Conservation (phyloP, 2,113 vertebrate genomes). For the Holacanthus passer region DNA sequence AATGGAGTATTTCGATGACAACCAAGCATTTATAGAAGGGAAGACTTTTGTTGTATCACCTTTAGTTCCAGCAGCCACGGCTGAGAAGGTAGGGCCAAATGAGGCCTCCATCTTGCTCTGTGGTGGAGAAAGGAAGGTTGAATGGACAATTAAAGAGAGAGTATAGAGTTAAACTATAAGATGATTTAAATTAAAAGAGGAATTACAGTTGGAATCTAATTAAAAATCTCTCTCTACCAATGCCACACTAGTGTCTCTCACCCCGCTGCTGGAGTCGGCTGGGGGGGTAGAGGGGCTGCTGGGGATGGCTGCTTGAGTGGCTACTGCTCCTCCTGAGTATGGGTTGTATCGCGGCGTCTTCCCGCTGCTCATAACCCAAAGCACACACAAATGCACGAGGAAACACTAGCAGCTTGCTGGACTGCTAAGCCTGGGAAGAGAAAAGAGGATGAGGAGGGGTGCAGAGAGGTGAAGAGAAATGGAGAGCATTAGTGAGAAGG, state of each 20-base stretch:
- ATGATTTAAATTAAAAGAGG: background rate
- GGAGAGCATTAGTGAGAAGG: background rate
- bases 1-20: background rate
- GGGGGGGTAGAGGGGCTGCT: constrained; percentile 64
- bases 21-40: background rate
- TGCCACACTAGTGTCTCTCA: constrained; percentile 72
- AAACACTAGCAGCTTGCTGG: constrained; percentile 54
- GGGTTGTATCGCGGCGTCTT: constrained; percentile 84
- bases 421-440: constrained; percentile 71
- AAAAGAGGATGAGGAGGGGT: background rate
- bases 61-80: constrained; percentile 93
- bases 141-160: background rate
- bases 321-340: constrained; percentile 83
- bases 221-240: background rate
- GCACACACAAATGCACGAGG: constrained; percentile 59
- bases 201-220: background rate
- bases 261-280: constrained; percentile 83
- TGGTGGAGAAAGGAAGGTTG: constrained; percentile 7
- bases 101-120: constrained; percentile 96
- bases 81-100: constrained; percentile 92
- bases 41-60: constrained; percentile 77
- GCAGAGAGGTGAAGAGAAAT: background rate
- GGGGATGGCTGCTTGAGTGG: constrained; percentile 48
- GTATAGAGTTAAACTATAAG: background rate
- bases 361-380: constrained; percentile 89